phyloP scores from a whole-genome alignment of 1,140 invertebrate species.

The Belonocnema kinseyi region DNA sequence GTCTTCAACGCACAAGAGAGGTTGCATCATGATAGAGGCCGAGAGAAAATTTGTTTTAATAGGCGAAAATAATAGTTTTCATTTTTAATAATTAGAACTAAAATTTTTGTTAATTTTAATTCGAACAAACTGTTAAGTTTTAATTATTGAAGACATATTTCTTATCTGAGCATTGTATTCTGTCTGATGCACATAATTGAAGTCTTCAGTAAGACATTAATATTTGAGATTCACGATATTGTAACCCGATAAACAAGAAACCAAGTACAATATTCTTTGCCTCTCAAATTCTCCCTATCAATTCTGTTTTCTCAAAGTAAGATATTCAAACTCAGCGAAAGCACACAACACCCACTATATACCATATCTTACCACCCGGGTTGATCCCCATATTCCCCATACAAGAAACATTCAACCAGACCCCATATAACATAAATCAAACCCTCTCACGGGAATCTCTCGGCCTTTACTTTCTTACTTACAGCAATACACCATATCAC shows the following conservation, averaged over 20 bases:
- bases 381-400: slow-evolving; percentile 15
- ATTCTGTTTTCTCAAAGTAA: slow-evolving; percentile 2
- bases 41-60: too few relatives aligned
- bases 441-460: slow-evolving; percentile 11
- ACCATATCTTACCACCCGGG: slow-evolving; percentile 22
- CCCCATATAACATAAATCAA: slow-evolving; percentile 23
- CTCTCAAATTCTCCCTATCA: slow-evolving; percentile 4
- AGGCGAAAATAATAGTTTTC: too few relatives aligned
- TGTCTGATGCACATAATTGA: not conserved
- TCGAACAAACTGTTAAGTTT: too few relatives aligned
- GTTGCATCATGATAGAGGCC: too few relatives aligned
- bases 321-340: slow-evolving; percentile 21
- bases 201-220: not conserved
- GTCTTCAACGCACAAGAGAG: too few relatives aligned
- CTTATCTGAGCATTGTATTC: not conserved
- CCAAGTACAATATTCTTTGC: not conserved
- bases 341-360: slow-evolving; percentile 27
- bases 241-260: not conserved
- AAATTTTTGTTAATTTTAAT: too few relatives aligned
- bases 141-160: too few relatives aligned
- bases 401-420: slow-evolving; percentile 25
- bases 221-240: not conserved
- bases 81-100: too few relatives aligned
- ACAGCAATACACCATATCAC: slow-evolving; percentile 17
- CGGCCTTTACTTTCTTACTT: slow-evolving; percentile 26